Base-by-base conservation (phyloP, 2,797 vertebrate genomes). In the Vespertilio murinus region DNA sequence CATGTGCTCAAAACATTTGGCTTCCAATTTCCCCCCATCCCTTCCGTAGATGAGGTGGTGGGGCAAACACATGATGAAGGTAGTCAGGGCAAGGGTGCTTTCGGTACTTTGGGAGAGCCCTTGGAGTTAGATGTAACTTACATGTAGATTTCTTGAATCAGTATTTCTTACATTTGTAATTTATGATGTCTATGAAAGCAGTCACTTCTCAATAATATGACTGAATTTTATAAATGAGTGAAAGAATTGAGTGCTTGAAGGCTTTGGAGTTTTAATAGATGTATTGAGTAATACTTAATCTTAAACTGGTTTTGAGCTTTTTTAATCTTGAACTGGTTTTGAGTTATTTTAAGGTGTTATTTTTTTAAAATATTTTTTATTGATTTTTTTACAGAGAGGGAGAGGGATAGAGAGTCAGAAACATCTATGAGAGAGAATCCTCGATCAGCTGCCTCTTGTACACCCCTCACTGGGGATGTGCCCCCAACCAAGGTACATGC, bases 221-320 rank as follows among this genome's bases (percentile, higher is more conserved):
- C 81, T 65, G 42, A 56, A 69, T 77, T 83, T 84, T 95, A 61
- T 47, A 52, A 86, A 28, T 35, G 35, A 91, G 20, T n/a, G 45
- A 83, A 49, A 93, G 20, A 74, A 65, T 95, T 17, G 20, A 54
- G 23, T 90, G 2, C 33, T 25, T 87, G 54, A 85, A 20, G 1
- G 80, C 69, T 93, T 91, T 79, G 38, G 22, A 71, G 20, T 93
- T 97, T 90, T 69, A 94, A 80, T 16, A 82, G 40, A n/a, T 89
- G 54, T 73, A 45, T 2, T 90, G 42, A 92, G 35, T 74, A 82
- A 25, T 84, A 47, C 6, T 86, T 91, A 83, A 61, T 64, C 88
- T 94, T 28, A 42, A 91, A 59, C 35, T 91, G 61, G 16, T 49
- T 78, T 65, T 89, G 85, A 96, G 47, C 8, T 56, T 92, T 89